A percentile compares a stretch with the other conserved stretches of the same genome.
phyloP scores from a whole-genome alignment of 2,113 vertebrate species.

The Eurystomus gularis region DNA sequence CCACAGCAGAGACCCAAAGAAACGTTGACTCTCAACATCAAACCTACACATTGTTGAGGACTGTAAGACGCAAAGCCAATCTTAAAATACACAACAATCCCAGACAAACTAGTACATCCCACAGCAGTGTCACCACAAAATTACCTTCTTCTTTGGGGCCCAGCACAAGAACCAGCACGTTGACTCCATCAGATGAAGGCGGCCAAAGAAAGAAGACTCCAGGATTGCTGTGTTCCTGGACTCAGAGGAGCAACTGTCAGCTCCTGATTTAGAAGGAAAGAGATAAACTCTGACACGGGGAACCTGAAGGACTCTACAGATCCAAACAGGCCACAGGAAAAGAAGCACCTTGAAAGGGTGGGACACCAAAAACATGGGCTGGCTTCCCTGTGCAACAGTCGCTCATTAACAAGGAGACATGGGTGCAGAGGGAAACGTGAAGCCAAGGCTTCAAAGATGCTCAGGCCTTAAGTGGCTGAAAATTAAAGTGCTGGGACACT shows the following conservation, averaged over 20 bases:
- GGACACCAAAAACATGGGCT: background rate
- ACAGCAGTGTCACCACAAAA: background rate
- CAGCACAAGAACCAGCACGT: background rate
- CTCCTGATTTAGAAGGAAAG: background rate
- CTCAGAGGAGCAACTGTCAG: background rate
- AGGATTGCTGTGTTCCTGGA: background rate
- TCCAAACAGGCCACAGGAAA: background rate
- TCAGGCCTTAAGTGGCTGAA: slow-evolving; percentile 4
- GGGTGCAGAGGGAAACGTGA: background rate
- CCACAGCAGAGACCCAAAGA: background rate
- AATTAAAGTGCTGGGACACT: background rate
- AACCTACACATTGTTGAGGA: rapidly evolving
- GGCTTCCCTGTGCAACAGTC: background rate
- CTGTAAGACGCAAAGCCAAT: too few relatives aligned
- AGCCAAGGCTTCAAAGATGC: background rate
- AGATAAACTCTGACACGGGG: background rate
- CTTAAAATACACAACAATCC: background rate
- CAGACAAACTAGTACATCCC: background rate
- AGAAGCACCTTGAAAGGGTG: background rate
- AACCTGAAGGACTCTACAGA: background rate
- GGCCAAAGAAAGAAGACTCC: background rate
- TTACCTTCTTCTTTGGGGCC: background rate
- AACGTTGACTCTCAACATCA: background rate
- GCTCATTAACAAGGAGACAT: rapidly evolving
- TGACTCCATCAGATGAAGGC: background rate